Evolutionary conservation across 64 coral and sea anemone genomes (phyloP).

Genomic region (Montipora foliosa): DNA sequence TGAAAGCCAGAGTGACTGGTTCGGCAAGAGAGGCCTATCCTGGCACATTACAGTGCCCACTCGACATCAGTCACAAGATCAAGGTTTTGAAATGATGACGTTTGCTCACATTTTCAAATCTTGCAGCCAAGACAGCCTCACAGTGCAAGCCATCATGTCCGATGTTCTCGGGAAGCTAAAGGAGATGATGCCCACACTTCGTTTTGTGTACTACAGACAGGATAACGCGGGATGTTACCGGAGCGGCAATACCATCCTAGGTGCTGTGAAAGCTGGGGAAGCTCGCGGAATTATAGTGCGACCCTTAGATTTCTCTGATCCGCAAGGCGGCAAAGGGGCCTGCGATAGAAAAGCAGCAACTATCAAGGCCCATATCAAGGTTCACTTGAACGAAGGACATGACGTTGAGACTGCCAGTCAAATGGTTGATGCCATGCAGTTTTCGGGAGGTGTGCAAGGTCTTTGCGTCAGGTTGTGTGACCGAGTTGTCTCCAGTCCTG

Average conservation of each 20-base stretch:
- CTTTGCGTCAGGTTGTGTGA: no score
- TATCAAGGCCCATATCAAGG: not conserved
- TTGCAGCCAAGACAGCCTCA: not conserved
- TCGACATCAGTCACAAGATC: not conserved
- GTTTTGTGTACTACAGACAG: no score
- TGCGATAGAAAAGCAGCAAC: conserved; percentile 55
- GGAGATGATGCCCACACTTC: no score
- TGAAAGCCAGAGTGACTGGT: no score
- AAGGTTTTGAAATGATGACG: conserved; percentile 22
- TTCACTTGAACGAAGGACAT: no score
- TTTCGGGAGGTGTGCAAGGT: conserved; percentile 48
- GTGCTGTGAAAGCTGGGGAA: not conserved
- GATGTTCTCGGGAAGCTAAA: no score
- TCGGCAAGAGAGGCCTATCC: not conserved
- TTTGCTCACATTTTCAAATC: conserved; percentile 46
- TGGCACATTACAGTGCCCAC: not conserved
- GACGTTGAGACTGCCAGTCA: no score
- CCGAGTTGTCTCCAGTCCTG: no score
- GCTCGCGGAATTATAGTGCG: no score
- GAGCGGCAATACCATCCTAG: not conserved
- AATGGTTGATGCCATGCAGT: conserved; percentile 5
- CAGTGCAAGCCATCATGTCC: no score
- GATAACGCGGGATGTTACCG: no score
- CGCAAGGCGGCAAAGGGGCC: conserved; percentile 14
- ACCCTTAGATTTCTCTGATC: not conserved